Evolutionary conservation across 2,113 vertebrate species (phyloP), one percentile per base, ranked within the genome.

Genomic region (Beaufortia kweichowensis): DNA sequence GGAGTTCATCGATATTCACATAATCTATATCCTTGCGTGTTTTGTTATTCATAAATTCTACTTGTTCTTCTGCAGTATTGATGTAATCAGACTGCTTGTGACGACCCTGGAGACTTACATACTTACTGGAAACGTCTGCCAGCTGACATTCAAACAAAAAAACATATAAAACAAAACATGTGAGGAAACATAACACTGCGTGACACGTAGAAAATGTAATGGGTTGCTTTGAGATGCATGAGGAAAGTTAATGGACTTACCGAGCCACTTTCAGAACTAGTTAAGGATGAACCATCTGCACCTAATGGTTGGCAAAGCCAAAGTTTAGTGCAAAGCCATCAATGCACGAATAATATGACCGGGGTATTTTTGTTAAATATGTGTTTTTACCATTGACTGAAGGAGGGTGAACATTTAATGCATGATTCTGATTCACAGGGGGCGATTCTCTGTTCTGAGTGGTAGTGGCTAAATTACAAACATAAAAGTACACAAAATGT

Each of bases 81-180:
- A 72, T 68, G 31, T 79, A 76, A 26, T 71, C 43, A n/a, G 53
- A 24, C 10, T 6, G 14, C 26, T 71, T 75, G 17, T 19, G 29
- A 11, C 6, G 26, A 2, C n/a, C 26, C 11, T 43, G 61, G 19
- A 72, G 26, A 65, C 23, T 76, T 31, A 35, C 11, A 24, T 57
- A 72, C 4, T 53, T 8, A 28, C 31, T 17, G 11, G 62, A 59
- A 72, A 73, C 10, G 24, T 78, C 39, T 21, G 29, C n/a, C 35
- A 75, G 17, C 82, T 84, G 67, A 67, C 73, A 83, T 12, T 28
- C 48, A 79, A 21, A 74, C 28, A 43, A 64, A 14, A 26, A 23
- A 21, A 64, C 8, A 55, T 23, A 57, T n/a, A 3, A 50, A 3
- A 50, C 5, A 48, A 70, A 57, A 28, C 39, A 24, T 1, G n/a